Evolutionary conservation across 2,888 invertebrate species (phyloP).

Genomic region (Suillia variegata): DNA sequence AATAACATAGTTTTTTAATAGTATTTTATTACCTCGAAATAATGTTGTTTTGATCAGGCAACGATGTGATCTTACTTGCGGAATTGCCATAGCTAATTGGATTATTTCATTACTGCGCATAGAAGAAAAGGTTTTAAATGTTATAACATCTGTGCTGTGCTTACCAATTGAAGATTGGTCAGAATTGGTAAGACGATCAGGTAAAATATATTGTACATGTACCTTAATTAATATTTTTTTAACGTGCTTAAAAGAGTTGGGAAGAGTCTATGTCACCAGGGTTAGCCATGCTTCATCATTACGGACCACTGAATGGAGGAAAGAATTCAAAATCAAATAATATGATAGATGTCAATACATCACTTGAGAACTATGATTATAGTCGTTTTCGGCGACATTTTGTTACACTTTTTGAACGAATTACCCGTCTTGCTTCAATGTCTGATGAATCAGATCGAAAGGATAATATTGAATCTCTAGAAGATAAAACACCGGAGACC

Average conservation of each 20-base stretch:
- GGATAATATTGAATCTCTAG: not conserved
- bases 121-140: slow-evolving; percentile 50
- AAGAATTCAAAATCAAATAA: slow-evolving; percentile 39
- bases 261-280: slow-evolving; percentile 59
- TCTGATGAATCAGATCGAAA: slow-evolving; percentile 24
- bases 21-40: not conserved
- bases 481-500: slow-evolving; percentile 2
- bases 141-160: slow-evolving; percentile 48
- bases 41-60: no score
- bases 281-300: slow-evolving; percentile 58
- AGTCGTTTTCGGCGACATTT: slow-evolving; percentile 54
- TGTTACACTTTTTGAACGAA: slow-evolving; percentile 53
- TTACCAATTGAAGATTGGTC: slow-evolving; percentile 59
- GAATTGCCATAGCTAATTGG: slow-evolving; percentile 47
- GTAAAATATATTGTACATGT: not conserved
- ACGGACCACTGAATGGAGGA: slow-evolving; percentile 53
- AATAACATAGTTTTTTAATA: no score
- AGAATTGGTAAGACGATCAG: slow-evolving; percentile 43
- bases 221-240: not conserved
- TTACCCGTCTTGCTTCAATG: slow-evolving; percentile 39
- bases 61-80: slow-evolving; percentile 54
- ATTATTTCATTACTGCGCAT: slow-evolving; percentile 53
- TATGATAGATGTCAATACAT: slow-evolving; percentile 36
- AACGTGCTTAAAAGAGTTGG: no score
- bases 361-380: slow-evolving; percentile 51